Evolutionary conservation across 1,140 invertebrate species (phyloP).

Genomic region (Ostrea denselamellosa): DNA sequence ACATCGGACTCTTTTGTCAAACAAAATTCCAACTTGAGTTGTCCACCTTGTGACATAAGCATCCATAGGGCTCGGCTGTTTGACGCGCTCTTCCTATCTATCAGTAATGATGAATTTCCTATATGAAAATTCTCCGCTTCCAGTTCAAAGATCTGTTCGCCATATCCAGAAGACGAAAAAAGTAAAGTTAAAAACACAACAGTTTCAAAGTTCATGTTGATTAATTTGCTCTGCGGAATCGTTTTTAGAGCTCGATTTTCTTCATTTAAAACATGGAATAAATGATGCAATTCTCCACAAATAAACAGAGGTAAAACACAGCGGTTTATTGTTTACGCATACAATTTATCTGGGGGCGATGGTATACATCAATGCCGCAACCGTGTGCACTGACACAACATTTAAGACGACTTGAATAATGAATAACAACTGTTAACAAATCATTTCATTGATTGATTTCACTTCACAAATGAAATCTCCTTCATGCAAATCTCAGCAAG

Average conservation of each 20-base stretch:
- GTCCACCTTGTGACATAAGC: slow-evolving; percentile 32
- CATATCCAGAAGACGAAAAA: not conserved
- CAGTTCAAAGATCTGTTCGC: not conserved
- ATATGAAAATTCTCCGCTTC: not conserved
- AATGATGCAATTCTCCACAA: not conserved
- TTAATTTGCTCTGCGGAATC: not conserved
- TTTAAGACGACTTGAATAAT: not conserved
- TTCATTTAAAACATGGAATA: not conserved
- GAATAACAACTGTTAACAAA: not conserved
- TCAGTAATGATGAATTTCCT: not conserved
- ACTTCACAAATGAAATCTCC: not conserved
- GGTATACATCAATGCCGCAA: not conserved
- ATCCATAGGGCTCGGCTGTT: not conserved
- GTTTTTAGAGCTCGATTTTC: not conserved
- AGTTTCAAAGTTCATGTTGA: not conserved
- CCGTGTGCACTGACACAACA: not conserved
- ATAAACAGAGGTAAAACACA: not conserved
- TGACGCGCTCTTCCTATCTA: not conserved
- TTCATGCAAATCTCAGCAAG: not conserved
- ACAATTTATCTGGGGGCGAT: not conserved
- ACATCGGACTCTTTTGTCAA: slow-evolving; percentile 49
- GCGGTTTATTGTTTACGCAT: not conserved
- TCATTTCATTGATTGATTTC: not conserved
- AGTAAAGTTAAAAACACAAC: not conserved
- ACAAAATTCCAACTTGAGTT: slow-evolving; percentile 54